Evolutionary conservation across 2,888 invertebrate species (phyloP).

Genomic region (Argyra leucocephala): DNA sequence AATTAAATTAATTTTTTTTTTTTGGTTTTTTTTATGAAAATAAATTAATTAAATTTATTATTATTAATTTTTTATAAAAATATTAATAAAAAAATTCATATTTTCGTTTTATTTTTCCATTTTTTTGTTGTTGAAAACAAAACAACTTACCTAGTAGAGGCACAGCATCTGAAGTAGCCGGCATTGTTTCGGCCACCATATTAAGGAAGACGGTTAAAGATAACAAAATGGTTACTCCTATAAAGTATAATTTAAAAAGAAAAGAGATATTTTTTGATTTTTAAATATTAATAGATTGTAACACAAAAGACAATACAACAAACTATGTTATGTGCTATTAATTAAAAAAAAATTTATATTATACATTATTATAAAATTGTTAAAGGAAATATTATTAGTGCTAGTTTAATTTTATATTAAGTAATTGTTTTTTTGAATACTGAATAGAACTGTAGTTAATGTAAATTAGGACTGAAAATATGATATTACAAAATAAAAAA

Average conservation of each 20-base stretch:
- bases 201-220: slow-evolving; percentile 96
- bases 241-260: not conserved
- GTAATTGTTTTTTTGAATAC: too few species aligned
- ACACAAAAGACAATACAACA: too few species aligned
- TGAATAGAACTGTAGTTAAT: too few species aligned
- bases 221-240: slow-evolving; percentile 92
- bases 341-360: slow-evolving; percentile 16
- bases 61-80: too few species aligned
- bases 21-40: not conserved
- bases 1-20: not conserved
- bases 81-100: too few species aligned
- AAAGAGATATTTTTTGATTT: slow-evolving; percentile 15
- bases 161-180: slow-evolving; percentile 90
- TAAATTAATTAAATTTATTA: not conserved
- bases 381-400: too few species aligned
- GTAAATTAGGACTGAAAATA: too few species aligned
- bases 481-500: too few species aligned
- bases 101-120: too few species aligned
- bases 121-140: slow-evolving; percentile 8
- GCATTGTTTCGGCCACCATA: slow-evolving; percentile 98
- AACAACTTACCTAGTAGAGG: slow-evolving; percentile 62
- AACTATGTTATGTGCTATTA: too few species aligned
- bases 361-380: too few species aligned
- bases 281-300: not conserved
- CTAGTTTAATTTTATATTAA: too few species aligned